These are phyloP conservation scores for Folsomia candida DNA, from an alignment of 2,888 invertebrate species.

Conservation along the genomic window DNA sequence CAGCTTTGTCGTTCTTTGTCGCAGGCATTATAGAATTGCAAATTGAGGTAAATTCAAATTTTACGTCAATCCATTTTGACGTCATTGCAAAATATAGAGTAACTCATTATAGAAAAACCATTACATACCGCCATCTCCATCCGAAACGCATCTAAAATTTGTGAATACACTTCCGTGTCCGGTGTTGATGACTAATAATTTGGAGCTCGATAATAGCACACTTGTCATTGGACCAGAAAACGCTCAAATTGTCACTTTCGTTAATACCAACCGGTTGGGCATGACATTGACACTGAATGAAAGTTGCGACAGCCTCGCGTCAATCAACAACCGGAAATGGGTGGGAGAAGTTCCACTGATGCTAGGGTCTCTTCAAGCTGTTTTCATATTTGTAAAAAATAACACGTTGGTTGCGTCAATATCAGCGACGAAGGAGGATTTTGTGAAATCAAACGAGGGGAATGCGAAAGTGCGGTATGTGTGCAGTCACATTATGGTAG, in stretches of 20 bases:
- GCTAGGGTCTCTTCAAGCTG: slow-evolving; percentile 13
- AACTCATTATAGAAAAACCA: slow-evolving; percentile 18
- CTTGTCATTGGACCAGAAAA: neutral
- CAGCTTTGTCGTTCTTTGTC: slow-evolving; percentile 78
- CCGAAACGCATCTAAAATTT: slow-evolving; percentile 59
- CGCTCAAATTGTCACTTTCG: neutral
- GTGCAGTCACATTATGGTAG: slow-evolving; percentile 37
- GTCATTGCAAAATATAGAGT: slow-evolving; percentile 7
- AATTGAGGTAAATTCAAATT: slow-evolving; percentile 62
- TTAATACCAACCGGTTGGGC: neutral
- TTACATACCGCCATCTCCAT: slow-evolving; percentile 8
- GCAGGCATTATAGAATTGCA: slow-evolving; percentile 80
- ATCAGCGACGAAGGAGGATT: slow-evolving; percentile 54
- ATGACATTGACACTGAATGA: neutral
- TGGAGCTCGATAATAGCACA: neutral
- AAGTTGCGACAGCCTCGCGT: neutral
- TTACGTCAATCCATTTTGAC: neutral
- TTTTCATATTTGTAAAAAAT: slow-evolving; percentile 13
- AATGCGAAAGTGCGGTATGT: slow-evolving; percentile 61
- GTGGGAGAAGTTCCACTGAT: slow-evolving; percentile 12
- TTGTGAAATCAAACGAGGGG: slow-evolving; percentile 61
- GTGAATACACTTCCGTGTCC: slow-evolving; percentile 65
- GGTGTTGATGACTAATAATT: neutral
- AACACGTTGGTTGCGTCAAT: neutral
- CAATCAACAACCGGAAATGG: slow-evolving; percentile 7